Percentiles rank a stretch among this genome's conserved stretches.
These are phyloP conservation scores for Oceanodroma tethys DNA, from an alignment of 2,113 vertebrate genomes.

Conservation along the genomic window DNA sequence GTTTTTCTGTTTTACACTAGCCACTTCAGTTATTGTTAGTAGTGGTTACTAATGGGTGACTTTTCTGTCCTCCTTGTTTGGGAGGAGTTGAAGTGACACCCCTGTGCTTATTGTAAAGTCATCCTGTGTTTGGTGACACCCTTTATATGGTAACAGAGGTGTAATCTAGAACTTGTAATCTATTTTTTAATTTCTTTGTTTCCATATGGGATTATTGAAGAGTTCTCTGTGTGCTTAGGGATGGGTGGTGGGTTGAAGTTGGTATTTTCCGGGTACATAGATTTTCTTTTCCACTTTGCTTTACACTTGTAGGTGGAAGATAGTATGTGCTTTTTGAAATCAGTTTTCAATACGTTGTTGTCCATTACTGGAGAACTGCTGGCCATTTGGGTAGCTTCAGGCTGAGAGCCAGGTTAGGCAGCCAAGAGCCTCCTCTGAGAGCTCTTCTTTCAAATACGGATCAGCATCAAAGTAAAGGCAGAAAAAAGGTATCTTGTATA, in stretches of 20 bases:
- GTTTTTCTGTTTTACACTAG: neutral
- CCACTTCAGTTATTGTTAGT: neutral
- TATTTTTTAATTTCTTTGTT: neutral
- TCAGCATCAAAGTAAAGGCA: neutral
- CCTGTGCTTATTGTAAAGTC: neutral
- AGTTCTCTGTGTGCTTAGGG: neutral
- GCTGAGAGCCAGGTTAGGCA: neutral
- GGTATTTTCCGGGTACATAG: neutral
- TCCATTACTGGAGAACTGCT: neutral
- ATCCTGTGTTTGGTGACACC: neutral
- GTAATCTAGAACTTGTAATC: neutral
- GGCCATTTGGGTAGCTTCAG: neutral
- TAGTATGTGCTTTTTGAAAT: neutral
- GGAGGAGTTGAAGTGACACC: neutral
- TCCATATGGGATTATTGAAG: neutral
- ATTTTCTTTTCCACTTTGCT: neutral
- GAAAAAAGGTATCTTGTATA: neutral
- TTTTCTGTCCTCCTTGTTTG: neutral
- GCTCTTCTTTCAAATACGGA: neutral
- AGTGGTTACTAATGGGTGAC: neutral
- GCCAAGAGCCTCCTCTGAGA: neutral
- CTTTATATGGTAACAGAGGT: neutral
- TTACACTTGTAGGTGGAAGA: neutral
- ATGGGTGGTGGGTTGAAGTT: neutral
- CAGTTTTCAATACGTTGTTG: fast-evolving